These are phyloP conservation scores for Pilophorus perplexus DNA, from an alignment of 2,888 invertebrate genomes.

Conservation along the genomic window DNA sequence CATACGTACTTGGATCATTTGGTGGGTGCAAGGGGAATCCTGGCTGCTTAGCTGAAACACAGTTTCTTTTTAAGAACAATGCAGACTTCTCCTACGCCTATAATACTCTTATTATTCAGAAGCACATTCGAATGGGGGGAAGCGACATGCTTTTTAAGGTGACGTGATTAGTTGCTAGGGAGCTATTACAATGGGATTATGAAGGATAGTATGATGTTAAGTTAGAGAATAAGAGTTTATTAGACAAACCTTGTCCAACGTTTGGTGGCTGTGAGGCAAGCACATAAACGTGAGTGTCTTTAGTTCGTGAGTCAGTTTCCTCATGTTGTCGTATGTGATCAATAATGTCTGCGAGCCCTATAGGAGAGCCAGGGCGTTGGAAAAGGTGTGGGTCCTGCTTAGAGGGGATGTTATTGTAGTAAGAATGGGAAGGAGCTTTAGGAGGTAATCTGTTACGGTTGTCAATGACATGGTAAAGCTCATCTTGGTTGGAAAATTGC, in stretches of 20 bases:
- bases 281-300: slow-evolving; percentile 44
- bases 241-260: slow-evolving; percentile 45
- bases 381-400: slow-evolving; percentile 49
- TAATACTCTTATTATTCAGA: no score
- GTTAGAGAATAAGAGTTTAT: slow-evolving; percentile 26
- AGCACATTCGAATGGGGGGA: not conserved
- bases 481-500: slow-evolving; percentile 40
- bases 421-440: slow-evolving; percentile 31
- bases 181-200: not conserved
- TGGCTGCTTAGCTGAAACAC: slow-evolving; percentile 32
- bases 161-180: slow-evolving; percentile 7
- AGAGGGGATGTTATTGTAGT: slow-evolving; percentile 50
- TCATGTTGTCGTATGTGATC: slow-evolving; percentile 44
- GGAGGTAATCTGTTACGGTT: slow-evolving; percentile 43
- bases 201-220: slow-evolving; percentile 15
- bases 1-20: slow-evolving; percentile 50
- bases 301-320: slow-evolving; percentile 44
- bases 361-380: slow-evolving; percentile 49
- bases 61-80: not conserved
- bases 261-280: slow-evolving; percentile 44
- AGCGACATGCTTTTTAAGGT: slow-evolving; percentile 16
- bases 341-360: slow-evolving; percentile 44
- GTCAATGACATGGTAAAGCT: slow-evolving; percentile 42
- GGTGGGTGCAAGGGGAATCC: slow-evolving; percentile 51
- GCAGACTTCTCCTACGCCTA: not conserved